A percentile compares a stretch with the other conserved stretches of the same genome.
Conservation (phyloP, 2,888 invertebrate species). For the Parnassius apollo region DNA sequence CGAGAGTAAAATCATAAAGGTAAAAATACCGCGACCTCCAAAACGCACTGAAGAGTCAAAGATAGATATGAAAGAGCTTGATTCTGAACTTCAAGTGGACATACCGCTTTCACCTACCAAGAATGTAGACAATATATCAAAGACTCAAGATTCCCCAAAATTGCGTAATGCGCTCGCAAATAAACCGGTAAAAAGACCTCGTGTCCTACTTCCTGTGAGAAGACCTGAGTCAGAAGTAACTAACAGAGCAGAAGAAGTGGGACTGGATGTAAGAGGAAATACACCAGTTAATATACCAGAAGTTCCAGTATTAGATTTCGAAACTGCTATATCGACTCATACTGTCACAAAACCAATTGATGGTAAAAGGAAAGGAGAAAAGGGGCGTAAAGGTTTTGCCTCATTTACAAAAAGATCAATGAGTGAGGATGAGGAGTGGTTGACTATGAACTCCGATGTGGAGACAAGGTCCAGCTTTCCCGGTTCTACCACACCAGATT, state of each 20-base stretch:
- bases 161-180: conserved; percentile 55
- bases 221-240: conserved; percentile 42
- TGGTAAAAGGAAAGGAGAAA: conserved; percentile 40
- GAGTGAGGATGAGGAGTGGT: conserved; percentile 71
- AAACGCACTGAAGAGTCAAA: conserved; percentile 51
- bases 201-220: conserved; percentile 62
- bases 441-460: conserved; percentile 54
- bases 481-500: conserved; percentile 65
- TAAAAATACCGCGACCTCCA: conserved; percentile 57
- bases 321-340: conserved; percentile 65
- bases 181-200: conserved; percentile 64
- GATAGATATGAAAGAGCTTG: conserved; percentile 35
- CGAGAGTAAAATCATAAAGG: conserved; percentile 55
- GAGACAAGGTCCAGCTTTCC: conserved; percentile 70
- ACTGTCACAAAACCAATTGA: conserved; percentile 61
- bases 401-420: conserved; percentile 41
- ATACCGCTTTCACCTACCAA: conserved; percentile 35
- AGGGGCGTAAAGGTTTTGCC: conserved; percentile 46
- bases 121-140: conserved; percentile 36
- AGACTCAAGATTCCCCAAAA: conserved; percentile 63
- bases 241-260: conserved; percentile 37
- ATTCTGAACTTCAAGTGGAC: conserved; percentile 37
- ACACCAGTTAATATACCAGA: conserved; percentile 27
- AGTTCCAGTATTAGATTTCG: conserved; percentile 54
- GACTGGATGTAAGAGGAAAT: conserved; percentile 20